Conservation (phyloP, 2,888 invertebrate species). For the Yponomeuta cagnagella region DNA sequence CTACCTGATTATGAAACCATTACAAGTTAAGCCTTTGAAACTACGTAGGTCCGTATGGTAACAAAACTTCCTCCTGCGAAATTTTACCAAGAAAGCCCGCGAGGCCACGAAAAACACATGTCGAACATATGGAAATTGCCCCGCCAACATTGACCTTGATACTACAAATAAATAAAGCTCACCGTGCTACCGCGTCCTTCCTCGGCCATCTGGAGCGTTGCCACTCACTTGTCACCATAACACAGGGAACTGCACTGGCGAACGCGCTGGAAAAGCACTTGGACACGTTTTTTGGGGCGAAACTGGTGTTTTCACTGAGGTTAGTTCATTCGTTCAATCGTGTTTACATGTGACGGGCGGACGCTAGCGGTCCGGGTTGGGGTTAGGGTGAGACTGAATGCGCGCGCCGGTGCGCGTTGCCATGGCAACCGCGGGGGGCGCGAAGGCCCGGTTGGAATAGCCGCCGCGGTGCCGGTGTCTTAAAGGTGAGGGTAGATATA, state of each 20-base stretch:
- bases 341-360: conserved; percentile 7
- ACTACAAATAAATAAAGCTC: conserved; percentile 28
- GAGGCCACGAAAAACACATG: not conserved
- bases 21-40: too few relatives aligned
- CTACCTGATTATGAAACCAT: too few relatives aligned
- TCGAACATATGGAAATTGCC: not conserved
- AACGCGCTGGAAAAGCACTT: not conserved
- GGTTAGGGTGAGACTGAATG: conserved; percentile 54
- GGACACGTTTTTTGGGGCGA: too few relatives aligned
- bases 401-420: conserved; percentile 59
- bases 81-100: not conserved
- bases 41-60: too few relatives aligned
- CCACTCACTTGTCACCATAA: conserved; percentile 32
- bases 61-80: not conserved
- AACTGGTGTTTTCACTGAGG: not conserved
- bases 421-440: conserved; percentile 49
- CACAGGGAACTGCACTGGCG: conserved; percentile 6
- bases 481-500: not conserved
- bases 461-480: not conserved
- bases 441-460: conserved; percentile 53
- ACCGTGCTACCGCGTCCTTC: conserved; percentile 56
- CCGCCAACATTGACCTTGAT: not conserved
- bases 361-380: conserved; percentile 45
- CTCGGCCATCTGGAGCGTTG: conserved; percentile 44
- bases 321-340: conserved; percentile 10